phyloP scores from a whole-genome alignment of 1,140 invertebrate genomes.

The Drosophila lacteicornis region DNA sequence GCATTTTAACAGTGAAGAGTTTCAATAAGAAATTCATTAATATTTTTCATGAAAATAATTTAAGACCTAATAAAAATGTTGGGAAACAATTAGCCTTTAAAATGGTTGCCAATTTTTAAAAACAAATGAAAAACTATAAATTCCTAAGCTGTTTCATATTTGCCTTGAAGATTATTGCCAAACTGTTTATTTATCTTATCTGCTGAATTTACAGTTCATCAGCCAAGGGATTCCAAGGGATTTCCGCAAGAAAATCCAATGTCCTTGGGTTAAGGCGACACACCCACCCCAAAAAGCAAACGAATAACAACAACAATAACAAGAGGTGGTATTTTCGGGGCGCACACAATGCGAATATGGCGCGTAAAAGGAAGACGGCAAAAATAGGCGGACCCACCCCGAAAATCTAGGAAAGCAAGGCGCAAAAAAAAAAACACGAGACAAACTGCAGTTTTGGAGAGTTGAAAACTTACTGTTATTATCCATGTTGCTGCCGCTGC shows the following conservation, averaged over 20 bases:
- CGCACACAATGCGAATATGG: slow-evolving; percentile 66
- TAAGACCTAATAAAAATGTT: too few relatives aligned
- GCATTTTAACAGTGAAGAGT: too few relatives aligned
- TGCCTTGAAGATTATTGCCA: background rate
- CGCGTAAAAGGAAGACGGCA: slow-evolving; percentile 49
- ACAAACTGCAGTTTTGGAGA: slow-evolving; percentile 14
- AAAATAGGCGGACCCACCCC: slow-evolving; percentile 72
- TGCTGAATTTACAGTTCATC: background rate
- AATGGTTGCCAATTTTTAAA: background rate
- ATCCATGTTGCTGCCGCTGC: slow-evolving; percentile 27
- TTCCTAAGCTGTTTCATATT: background rate
- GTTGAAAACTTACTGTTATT: slow-evolving; percentile 34
- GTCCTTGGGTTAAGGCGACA: slow-evolving; percentile 43
- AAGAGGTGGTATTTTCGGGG: slow-evolving; percentile 19
- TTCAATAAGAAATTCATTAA: too few relatives aligned
- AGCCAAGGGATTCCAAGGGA: background rate
- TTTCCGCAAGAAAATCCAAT: slow-evolving; percentile 7
- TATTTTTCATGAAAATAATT: too few relatives aligned
- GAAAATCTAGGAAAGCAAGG: slow-evolving; percentile 48
- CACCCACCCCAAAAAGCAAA: slow-evolving; percentile 41
- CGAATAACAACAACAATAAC: slow-evolving; percentile 32
- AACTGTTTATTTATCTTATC: background rate
- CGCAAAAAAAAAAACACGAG: slow-evolving; percentile 15
- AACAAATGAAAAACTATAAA: background rate
- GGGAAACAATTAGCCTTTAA: too few relatives aligned